phyloP scores from a whole-genome alignment of 1,140 invertebrate genomes.

The Caenorhabditis remanei region DNA sequence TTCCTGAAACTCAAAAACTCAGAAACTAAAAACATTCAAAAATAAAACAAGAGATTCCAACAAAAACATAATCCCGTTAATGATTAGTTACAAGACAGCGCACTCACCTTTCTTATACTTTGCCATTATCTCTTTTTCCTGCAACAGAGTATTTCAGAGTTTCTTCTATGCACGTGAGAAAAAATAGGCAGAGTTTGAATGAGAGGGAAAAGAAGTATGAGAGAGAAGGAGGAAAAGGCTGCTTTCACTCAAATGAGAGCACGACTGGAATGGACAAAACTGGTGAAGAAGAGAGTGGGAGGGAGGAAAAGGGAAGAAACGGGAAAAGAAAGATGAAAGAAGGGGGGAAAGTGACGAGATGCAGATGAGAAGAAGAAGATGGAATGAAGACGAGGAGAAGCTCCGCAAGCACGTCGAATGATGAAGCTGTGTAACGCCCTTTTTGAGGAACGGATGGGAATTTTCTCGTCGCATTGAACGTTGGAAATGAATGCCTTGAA shows the following conservation, averaged over 20 bases:
- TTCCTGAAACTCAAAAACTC: constrained; percentile 25
- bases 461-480: not conserved
- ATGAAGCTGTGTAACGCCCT: not conserved
- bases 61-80: constrained; percentile 3
- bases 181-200: constrained; percentile 24
- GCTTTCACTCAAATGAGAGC: constrained; percentile 17
- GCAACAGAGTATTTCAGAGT: not conserved
- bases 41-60: not conserved
- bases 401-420: not conserved
- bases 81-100: constrained; percentile 12
- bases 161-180: not conserved
- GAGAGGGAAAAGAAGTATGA: not conserved
- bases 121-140: constrained; percentile 51
- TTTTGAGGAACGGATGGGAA: not conserved
- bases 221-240: not conserved
- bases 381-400: not conserved
- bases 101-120: constrained; percentile 66
- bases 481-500: no score
- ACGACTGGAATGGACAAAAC: constrained; percentile 45
- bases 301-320: not conserved
- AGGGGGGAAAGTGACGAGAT: constrained; percentile 7
- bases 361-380: constrained; percentile 9
- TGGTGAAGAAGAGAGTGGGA: not conserved
- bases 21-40: not conserved
- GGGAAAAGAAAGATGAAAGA: constrained; percentile 2